These are phyloP conservation scores for Desoria tigrina DNA, from an alignment of 2,888 invertebrate genomes.

Conservation along the genomic window DNA sequence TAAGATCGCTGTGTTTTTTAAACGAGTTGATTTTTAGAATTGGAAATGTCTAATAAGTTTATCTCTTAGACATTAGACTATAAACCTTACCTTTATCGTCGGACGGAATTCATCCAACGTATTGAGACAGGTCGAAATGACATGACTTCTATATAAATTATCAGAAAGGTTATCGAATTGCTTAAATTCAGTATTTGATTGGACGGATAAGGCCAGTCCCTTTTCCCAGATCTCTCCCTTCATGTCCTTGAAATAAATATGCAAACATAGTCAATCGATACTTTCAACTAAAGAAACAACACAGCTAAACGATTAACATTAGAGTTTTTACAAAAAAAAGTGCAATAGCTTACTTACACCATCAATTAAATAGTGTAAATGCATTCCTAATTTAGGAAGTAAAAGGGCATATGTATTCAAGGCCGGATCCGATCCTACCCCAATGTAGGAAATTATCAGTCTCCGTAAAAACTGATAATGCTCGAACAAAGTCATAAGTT, in stretches of 20 bases:
- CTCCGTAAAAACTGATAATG: slow-evolving; percentile 42
- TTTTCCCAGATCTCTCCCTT: slow-evolving; percentile 26
- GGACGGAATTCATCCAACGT: no score
- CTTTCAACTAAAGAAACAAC: neutral
- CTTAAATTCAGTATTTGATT: slow-evolving; percentile 38
- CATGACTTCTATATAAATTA: slow-evolving; percentile 39
- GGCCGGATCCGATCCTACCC: slow-evolving; percentile 29
- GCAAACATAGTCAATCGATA: neutral
- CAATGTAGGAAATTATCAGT: slow-evolving; percentile 40
- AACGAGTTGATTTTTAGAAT: no score
- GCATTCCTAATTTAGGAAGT: slow-evolving; percentile 44
- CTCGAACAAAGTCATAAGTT: slow-evolving; percentile 46
- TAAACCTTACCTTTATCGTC: no score
- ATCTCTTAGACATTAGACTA: no score
- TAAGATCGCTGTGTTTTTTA: no score
- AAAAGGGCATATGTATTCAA: slow-evolving; percentile 46
- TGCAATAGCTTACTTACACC: no score
- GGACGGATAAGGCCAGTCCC: slow-evolving; percentile 28
- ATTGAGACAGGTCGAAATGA: slow-evolving; percentile 37
- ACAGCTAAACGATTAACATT: no score
- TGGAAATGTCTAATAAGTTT: no score
- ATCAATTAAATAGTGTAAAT: slow-evolving; percentile 31
- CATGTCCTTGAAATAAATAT: slow-evolving; percentile 19
- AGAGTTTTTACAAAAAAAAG: no score
- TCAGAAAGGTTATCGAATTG: slow-evolving; percentile 36